These are phyloP conservation scores for Atherix ibis DNA, from an alignment of 2,888 invertebrate genomes.

Conservation along the genomic window DNA sequence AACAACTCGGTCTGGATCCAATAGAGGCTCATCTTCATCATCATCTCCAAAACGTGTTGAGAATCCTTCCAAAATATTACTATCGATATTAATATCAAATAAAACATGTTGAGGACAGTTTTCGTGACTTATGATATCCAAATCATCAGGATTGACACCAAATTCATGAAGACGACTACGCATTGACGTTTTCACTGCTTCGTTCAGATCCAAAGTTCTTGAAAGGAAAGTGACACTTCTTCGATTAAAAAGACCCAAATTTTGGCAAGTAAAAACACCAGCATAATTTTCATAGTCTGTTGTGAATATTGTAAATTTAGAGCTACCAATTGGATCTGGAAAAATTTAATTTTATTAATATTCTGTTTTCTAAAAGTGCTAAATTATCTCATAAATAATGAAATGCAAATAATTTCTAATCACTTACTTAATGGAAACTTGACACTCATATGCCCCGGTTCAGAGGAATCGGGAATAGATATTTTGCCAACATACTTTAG, in stretches of 20 bases:
- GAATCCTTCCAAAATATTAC: no score
- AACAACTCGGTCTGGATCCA: no score
- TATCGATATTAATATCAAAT: no score
- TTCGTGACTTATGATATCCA: neutral
- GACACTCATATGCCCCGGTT: conserved; percentile 57
- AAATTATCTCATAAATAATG: no score
- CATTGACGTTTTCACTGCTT: neutral
- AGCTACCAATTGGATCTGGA: conserved; percentile 56
- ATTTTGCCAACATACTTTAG: conserved; percentile 63
- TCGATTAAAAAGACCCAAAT: conserved; percentile 51
- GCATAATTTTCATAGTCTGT: conserved; percentile 64
- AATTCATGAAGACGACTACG: neutral
- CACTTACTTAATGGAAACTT: conserved; percentile 66
- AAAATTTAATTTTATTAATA: no score
- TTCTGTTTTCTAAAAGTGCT: no score
- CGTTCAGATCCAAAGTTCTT: conserved; percentile 28
- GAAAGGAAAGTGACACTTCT: conserved; percentile 70
- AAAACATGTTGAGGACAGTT: no score
- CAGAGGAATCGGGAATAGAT: conserved; percentile 43
- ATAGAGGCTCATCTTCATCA: no score
- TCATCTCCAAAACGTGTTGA: no score
- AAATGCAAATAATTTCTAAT: no score
- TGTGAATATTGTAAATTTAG: conserved; percentile 54
- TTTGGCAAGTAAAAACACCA: conserved; percentile 65
- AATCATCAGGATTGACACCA: neutral